These are phyloP conservation scores for Drosophila pectinifera DNA, from an alignment of 1,140 invertebrate genomes.

Conservation along the genomic window DNA sequence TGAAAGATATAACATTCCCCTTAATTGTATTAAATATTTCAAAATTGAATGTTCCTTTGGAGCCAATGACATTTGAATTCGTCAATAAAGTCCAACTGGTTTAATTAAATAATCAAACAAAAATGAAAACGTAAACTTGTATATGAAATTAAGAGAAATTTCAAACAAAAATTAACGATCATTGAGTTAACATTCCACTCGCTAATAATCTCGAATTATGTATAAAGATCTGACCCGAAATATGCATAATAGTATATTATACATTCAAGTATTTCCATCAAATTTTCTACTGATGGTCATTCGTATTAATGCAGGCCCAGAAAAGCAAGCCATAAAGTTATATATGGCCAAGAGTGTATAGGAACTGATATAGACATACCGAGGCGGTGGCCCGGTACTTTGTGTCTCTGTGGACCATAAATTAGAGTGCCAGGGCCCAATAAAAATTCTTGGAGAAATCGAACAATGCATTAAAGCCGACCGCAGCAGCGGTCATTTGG, in stretches of 20 bases:
- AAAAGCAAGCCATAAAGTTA: slow-evolving; percentile 33
- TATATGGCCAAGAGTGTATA: slow-evolving; percentile 6
- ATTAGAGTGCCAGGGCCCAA: slow-evolving; percentile 68
- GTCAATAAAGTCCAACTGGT: slow-evolving; percentile 20
- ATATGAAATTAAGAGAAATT: slow-evolving; percentile 35
- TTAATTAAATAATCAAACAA: slow-evolving; percentile 16
- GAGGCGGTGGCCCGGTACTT: slow-evolving; percentile 47
- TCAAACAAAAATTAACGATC: not conserved
- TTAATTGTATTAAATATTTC: not conserved
- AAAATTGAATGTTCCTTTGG: slow-evolving; percentile 3
- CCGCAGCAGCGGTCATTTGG: slow-evolving; percentile 33
- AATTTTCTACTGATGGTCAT: slow-evolving; percentile 38
- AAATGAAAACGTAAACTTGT: slow-evolving; percentile 27
- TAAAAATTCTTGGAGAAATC: slow-evolving; percentile 66
- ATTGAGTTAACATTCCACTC: slow-evolving; percentile 19
- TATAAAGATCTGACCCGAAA: slow-evolving; percentile 1
- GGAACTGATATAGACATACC: slow-evolving; percentile 37
- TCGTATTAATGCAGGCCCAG: slow-evolving; percentile 20
- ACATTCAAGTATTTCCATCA: slow-evolving; percentile 27
- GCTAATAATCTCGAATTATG: slow-evolving; percentile 34
- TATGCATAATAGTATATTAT: slow-evolving; percentile 29
- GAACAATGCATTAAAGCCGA: slow-evolving; percentile 32
- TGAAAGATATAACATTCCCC: not conserved
- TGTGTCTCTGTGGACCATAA: slow-evolving; percentile 61
- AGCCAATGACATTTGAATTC: slow-evolving; percentile 1